Evolutionary conservation across 2,888 invertebrate genomes (phyloP).

Genomic region (Hedychridium roseum): DNA sequence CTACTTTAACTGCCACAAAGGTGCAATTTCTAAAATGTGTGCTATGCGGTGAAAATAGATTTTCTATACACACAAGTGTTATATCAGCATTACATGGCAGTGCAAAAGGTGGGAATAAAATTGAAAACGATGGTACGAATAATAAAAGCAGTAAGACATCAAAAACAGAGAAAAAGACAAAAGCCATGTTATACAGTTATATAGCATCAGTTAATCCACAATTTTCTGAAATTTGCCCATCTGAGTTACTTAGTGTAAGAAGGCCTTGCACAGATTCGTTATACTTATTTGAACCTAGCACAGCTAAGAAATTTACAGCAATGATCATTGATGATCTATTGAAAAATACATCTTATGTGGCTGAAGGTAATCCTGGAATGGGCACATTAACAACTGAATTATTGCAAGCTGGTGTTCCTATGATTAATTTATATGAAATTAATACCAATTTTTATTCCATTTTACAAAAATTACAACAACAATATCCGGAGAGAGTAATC

Average conservation of each 20-base stretch:
- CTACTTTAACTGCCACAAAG: no score
- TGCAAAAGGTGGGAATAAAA: no score
- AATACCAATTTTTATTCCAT: conserved; percentile 66
- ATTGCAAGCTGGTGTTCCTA: conserved; percentile 64
- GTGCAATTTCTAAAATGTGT: no score
- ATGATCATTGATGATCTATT: conserved; percentile 59
- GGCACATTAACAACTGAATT: conserved; percentile 72
- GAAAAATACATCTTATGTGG: conserved; percentile 58
- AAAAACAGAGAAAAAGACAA: no score
- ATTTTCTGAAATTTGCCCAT: conserved; percentile 2
- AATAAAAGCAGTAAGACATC: no score
- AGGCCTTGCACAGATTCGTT: conserved; percentile 47
- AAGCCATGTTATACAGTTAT: conserved; percentile 2
- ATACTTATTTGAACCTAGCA: conserved; percentile 64
- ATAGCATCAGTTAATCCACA: conserved; percentile 7
- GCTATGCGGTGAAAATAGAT: no score
- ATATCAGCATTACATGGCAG: no score
- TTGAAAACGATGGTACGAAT: no score
- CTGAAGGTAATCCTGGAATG: conserved; percentile 78
- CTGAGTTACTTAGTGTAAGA: not conserved
- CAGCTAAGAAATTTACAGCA: conserved; percentile 62
- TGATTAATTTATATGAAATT: conserved; percentile 71
- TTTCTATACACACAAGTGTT: no score
- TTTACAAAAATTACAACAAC: conserved; percentile 61
- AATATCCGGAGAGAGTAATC: conserved; percentile 62